A percentile compares a stretch with the other conserved stretches of the same genome.
These are phyloP conservation scores for Atta colombica DNA, from an alignment of 1,140 invertebrate species.

Conservation along the genomic window DNA sequence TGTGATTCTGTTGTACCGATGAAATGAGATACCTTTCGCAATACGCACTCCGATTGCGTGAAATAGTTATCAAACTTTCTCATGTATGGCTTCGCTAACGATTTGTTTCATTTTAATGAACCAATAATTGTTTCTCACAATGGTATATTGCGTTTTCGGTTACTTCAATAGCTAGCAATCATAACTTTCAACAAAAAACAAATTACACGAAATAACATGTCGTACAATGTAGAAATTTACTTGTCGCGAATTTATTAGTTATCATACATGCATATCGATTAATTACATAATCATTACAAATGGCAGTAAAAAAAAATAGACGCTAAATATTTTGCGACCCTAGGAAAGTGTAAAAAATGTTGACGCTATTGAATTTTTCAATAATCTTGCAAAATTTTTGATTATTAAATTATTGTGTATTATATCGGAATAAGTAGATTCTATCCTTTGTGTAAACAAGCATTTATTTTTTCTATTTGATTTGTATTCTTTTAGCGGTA, in stretches of 20 bases:
- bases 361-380: background rate
- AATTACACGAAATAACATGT: constrained; percentile 27
- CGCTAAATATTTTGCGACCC: background rate
- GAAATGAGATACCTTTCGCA: constrained; percentile 27
- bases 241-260: constrained; percentile 38
- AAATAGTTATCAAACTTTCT: constrained; percentile 58
- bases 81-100: constrained; percentile 47
- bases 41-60: constrained; percentile 24
- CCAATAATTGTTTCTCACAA: constrained; percentile 59
- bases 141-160: constrained; percentile 42
- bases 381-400: background rate
- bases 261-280: constrained; percentile 8
- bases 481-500: background rate
- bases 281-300: constrained; percentile 25
- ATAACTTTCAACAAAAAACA: constrained; percentile 36
- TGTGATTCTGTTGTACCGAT: too few species aligned
- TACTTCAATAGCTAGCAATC: constrained; percentile 48
- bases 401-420: background rate
- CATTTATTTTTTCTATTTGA: background rate
- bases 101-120: constrained; percentile 59
- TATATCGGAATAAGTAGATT: background rate
- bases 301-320: background rate
- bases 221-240: constrained; percentile 40
- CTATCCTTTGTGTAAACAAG: background rate
- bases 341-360: background rate